These are phyloP conservation scores for Chitala chitala DNA, from an alignment of 2,113 vertebrate species.

Conservation along the genomic window DNA sequence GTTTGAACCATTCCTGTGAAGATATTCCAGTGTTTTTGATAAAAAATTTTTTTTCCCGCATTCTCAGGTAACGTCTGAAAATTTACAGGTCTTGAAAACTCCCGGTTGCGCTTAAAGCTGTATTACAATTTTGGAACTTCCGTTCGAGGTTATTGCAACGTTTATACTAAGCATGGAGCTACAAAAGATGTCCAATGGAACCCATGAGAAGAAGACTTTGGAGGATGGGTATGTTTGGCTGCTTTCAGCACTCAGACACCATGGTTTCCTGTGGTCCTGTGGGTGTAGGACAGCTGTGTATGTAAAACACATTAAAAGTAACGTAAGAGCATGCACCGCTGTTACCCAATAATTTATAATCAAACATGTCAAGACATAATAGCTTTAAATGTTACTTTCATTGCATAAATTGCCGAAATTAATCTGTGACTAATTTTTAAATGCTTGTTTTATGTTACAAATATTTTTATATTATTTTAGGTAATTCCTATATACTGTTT, in stretches of 20 bases:
- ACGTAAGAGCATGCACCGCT: too few species aligned
- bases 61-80: neutral
- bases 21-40: neutral
- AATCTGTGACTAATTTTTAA: too few species aligned
- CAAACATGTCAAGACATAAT: too few species aligned
- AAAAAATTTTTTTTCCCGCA: neutral
- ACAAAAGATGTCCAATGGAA: constrained; percentile 14
- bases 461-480: too few species aligned
- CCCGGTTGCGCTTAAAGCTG: neutral
- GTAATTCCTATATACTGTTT: neutral
- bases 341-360: too few species aligned
- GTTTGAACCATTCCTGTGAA: neutral
- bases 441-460: too few species aligned
- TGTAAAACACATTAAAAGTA: too few species aligned
- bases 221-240: constrained; percentile 11
- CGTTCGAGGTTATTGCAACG: neutral
- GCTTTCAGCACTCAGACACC: neutral
- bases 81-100: neutral
- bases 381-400: too few species aligned
- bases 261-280: neutral
- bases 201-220: constrained; percentile 3
- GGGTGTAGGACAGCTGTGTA: neutral
- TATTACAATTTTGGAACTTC: neutral
- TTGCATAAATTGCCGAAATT: too few species aligned
- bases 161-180: constrained; percentile 3